Base-by-base conservation (phyloP, 2,113 vertebrate genomes). In the Sisor rabdophorus region DNA sequence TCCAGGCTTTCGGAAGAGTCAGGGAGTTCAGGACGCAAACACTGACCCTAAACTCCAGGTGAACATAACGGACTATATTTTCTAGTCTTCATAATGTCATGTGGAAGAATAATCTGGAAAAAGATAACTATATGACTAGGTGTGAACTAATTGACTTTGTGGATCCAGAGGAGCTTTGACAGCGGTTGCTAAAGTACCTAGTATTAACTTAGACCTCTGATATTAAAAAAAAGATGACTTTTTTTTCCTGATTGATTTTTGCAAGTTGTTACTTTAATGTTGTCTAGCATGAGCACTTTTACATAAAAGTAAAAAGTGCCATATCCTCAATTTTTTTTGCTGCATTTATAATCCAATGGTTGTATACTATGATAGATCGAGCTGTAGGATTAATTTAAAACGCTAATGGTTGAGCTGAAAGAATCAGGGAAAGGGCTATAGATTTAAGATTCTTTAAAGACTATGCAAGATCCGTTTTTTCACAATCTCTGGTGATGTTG, bases 11-110 rank as follows among this genome's bases (percentile, higher is more conserved):
- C 53, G 84, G 52, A 85, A 86, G 11, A 28, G 83, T 55, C 81
- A 84, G 36, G 70, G 79, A 19, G 67, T 84, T 16, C 1, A 58
- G 13, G 80, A 77, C 22, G 75, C 83, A 26, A 76, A 75, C 65
- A 78, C 69, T 54, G 87, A 89, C 44, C 63, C 24, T 17, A 80
- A 84, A 54, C 83, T 95, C 55, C 73, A 77, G 88, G 95, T 95
- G 79, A 90, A 87, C 71, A n/a, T 22, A 36, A 20, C 7, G 12
- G 52, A 32, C 50, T 20, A 24, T 52, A 4, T 12, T 36, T 16
- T 12, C 36, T n/a, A n/a, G n/a, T n/a, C n/a, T n/a, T n/a, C n/a
- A n/a, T n/a, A n/a, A n/a, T n/a, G n/a, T n/a, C n/a, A 44, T 44
- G 1, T 6, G 4, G 9, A 44, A 44, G 5, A 44, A 44, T 44